Base-by-base conservation (phyloP, 1,140 invertebrate genomes). In the Sesamia nonagrioides region DNA sequence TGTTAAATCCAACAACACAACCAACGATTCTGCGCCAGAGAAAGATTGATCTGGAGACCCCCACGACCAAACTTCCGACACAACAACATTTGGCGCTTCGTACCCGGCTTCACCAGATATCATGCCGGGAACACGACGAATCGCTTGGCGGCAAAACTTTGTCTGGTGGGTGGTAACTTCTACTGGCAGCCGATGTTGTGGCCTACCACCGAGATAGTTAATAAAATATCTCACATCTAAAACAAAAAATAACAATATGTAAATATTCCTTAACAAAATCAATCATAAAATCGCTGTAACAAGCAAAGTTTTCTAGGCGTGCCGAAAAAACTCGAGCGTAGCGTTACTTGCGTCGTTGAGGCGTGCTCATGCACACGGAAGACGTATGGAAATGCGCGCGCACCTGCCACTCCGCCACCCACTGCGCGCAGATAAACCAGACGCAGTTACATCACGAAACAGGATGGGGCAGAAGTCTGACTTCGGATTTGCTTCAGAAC, bases 361-460 rank as follows among this genome's bases (percentile, higher is more conserved):
- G 85, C 86, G 86, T 90, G 86, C 82, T 45, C 78, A 69, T 68
- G 82, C 81, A 79, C 80, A 83, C 81, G 86, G 85, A 85, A 87
- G 83, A 81, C 80, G 85, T 89, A 91, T 91, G 87, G 89, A 89
- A 90, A 91, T 91, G 86, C 74, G 60, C 74, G 60, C 71, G 86
- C 90, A 91, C 89, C 90, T 92, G 90, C 85, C 87, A 82, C 79
- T 84, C 82, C 76, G 86, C 90, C 90, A 91, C 90, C 90, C 90
- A 92, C 90, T 78, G 88, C 66, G 90, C 78, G 40, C 69, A 82
- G 85, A 89, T 88, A 89, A 86, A 88, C 83, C 79, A 77, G 76
- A 68, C 80, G 85, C 84, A 84, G 84, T 84, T 84, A 82, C 72
- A 7, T 1, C 33, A 58, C n/a, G 0, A 7, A 7, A 33, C 5